Base-by-base conservation (phyloP, 2,113 vertebrate genomes). In the Mormoops blainvillei region DNA sequence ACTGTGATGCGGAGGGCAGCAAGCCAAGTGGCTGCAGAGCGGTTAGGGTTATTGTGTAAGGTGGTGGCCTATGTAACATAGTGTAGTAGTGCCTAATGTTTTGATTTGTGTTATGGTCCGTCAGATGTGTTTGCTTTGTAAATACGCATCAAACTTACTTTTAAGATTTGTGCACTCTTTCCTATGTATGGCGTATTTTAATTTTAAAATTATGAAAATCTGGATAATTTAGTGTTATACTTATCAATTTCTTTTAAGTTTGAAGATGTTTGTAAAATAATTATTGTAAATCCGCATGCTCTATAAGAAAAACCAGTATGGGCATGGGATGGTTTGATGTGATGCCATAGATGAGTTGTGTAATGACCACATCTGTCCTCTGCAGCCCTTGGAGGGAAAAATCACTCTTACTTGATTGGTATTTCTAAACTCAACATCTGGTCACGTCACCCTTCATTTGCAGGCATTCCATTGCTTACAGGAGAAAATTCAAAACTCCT, bases 341-440 rank as follows among this genome's bases (percentile, higher is more conserved):
- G 74, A 61, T 73, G 31, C 13, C 33, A 2, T 43, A 16, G 71
- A 38, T 24, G 52, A 33, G 20, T 26, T 94, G 31, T 5, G 18
- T 76, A 71, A 77, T 31, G 45, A 68, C 16, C n/a, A 54, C 74
- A 67, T 84, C 78, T 89, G 56, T 65, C n/a, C 84, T 84, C 63
- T 50, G 15, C 7, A 94, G 65, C 56, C 81, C 84, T 31, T 26
- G 71, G 90, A 63, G 41, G 71, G 41, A 81, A 86, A 85, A 94
- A 54, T 33, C n/a, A 68, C 43, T 84, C 77, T 85, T 38, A 54
- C 8, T 83, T 88, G 36, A 50, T 24, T 52, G 43, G 73, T 70
- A 82, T 61, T 86, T 94, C 61, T 19, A 33, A 95, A 77, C 20
- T 81, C 67, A 85, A 48, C 58, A 85, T 94, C 85, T 94, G 88